Evolutionary conservation across 1,140 invertebrate species (phyloP).

Genomic region (Andricus grossulariae): DNA sequence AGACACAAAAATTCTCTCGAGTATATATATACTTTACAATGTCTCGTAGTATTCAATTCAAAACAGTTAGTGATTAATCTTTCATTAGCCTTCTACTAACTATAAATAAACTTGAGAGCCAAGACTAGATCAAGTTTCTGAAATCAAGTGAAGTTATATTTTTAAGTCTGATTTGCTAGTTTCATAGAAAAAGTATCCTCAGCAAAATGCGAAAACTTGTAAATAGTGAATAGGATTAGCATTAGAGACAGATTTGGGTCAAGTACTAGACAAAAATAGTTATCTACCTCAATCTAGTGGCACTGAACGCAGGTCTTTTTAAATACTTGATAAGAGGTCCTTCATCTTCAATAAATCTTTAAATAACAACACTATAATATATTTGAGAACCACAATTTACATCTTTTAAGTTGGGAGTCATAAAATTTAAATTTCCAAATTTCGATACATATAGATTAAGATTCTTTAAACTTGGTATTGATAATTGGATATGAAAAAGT

Average conservation of each 20-base stretch:
- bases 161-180: neutral
- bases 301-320: neutral
- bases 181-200: neutral
- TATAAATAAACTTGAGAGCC: neutral
- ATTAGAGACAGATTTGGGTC: conserved; percentile 22
- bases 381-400: too few relatives aligned
- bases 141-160: neutral
- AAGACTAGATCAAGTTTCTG: neutral
- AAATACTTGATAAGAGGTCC: too few relatives aligned
- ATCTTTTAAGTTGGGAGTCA: too few relatives aligned
- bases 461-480: too few relatives aligned
- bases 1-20: neutral
- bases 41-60: neutral
- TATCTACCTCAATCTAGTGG: neutral
- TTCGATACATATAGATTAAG: too few relatives aligned
- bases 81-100: neutral
- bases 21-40: neutral
- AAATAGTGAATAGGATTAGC: neutral
- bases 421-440: too few relatives aligned
- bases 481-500: neutral
- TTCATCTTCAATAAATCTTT: too few relatives aligned
- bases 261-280: conserved; percentile 8
- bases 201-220: neutral
- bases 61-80: neutral
- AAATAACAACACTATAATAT: too few relatives aligned